Conservation (phyloP, 2,797 vertebrate species). For the Pipistrellus pygmaeus region DNA sequence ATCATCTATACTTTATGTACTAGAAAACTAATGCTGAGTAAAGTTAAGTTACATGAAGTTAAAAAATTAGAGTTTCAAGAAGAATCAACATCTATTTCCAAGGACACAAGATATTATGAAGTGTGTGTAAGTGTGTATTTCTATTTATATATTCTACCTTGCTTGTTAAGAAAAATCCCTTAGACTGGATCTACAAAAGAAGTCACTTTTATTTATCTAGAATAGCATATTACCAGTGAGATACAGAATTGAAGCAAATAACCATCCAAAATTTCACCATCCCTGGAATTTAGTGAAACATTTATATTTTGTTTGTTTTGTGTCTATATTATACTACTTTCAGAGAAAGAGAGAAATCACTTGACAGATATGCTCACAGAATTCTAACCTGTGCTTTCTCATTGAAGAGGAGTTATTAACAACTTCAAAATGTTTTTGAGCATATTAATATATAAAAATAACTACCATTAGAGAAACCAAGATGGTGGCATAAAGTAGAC, state of each 20-base stretch:
- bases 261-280: not conserved
- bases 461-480: not conserved
- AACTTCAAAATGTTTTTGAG: not conserved
- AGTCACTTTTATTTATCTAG: not conserved
- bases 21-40: not conserved
- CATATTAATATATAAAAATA: not conserved
- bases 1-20: not conserved
- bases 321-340: not conserved
- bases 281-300: not conserved
- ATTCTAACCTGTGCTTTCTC: not conserved
- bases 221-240: not conserved
- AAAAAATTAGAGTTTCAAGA: not conserved
- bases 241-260: not conserved
- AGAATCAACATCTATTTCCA: not conserved
- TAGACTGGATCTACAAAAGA: not conserved
- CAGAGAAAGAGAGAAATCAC: not conserved
- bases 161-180: not conserved
- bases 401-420: not conserved
- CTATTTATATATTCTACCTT: not conserved
- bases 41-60: slow-evolving; percentile 3
- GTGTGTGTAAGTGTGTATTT: not conserved
- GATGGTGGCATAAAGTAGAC: too few relatives aligned
- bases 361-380: slow-evolving; percentile 21
- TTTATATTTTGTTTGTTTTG: not conserved
- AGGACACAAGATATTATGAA: not conserved